A percentile compares a stretch with the other conserved stretches of the same genome.
Conservation (phyloP, 2,797 vertebrate species). For the Molossus alvarezi region DNA sequence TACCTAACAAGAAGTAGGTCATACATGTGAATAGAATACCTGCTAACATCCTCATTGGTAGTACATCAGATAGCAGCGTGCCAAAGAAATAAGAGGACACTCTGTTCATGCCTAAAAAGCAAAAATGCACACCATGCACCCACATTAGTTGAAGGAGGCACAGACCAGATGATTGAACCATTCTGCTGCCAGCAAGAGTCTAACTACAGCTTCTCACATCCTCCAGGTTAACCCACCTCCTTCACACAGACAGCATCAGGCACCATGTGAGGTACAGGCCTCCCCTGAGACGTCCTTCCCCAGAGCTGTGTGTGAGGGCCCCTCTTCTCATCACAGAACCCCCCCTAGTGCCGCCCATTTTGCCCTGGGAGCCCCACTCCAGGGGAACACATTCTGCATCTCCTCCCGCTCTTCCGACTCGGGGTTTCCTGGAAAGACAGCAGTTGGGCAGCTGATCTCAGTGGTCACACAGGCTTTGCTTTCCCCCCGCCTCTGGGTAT, state of each 20-base stretch:
- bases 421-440: not conserved
- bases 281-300: not conserved
- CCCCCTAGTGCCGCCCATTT: rapidly evolving
- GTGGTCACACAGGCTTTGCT: not conserved
- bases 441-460: not conserved
- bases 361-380: not conserved
- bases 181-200: not conserved
- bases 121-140: not conserved
- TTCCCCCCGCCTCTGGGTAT: not conserved
- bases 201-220: not conserved
- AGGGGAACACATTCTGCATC: not conserved
- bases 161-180: not conserved
- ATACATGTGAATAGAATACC: not conserved
- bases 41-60: not conserved
- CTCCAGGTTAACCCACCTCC: not conserved
- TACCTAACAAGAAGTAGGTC: conserved; percentile 86
- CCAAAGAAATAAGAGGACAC: not conserved
- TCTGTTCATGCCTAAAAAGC: conserved; percentile 93
- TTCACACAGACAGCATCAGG: not conserved
- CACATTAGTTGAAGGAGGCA: not conserved
- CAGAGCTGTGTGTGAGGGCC: not conserved
- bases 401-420: not conserved
- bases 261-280: no score
- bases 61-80: not conserved
- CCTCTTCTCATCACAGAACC: not conserved